Conservation (phyloP, 2,113 vertebrate species). For the Apodemus speciosus region DNA sequence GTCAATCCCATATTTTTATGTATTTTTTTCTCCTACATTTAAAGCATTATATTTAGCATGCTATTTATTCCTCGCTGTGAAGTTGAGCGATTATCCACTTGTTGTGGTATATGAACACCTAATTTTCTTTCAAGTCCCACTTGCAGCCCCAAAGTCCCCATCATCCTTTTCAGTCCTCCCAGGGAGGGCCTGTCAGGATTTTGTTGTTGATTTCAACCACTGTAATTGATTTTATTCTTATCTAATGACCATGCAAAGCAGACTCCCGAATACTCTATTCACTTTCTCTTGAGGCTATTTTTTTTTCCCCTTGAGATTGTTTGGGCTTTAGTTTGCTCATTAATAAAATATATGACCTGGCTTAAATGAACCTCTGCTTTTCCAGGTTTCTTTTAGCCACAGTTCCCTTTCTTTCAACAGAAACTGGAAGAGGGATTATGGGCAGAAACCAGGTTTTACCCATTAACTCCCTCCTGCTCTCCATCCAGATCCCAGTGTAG, state of each 20-base stretch:
- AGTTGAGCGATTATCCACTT: neutral
- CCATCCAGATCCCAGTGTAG: too few species aligned
- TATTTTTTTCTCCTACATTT: constrained; percentile 38
- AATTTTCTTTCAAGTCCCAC: neutral
- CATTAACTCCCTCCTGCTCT: neutral
- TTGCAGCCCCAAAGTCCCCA: neutral
- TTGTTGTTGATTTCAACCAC: neutral
- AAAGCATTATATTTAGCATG: neutral
- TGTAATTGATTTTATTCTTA: neutral
- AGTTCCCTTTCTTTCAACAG: neutral
- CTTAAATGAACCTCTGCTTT: neutral
- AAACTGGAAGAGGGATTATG: neutral
- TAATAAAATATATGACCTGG: neutral
- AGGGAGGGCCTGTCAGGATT: neutral
- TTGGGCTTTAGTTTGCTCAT: neutral
- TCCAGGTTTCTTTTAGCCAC: neutral
- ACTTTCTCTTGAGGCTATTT: neutral
- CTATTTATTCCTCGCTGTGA: neutral
- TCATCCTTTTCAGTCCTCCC: neutral
- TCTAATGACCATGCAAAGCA: neutral
- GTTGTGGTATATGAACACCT: neutral
- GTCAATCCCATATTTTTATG: neutral
- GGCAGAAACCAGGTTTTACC: neutral
- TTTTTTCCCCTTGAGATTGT: neutral
- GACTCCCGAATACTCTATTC: neutral